Evolutionary conservation across 2,797 vertebrate species (phyloP).

Genomic region (Antrozous pallidus): DNA sequence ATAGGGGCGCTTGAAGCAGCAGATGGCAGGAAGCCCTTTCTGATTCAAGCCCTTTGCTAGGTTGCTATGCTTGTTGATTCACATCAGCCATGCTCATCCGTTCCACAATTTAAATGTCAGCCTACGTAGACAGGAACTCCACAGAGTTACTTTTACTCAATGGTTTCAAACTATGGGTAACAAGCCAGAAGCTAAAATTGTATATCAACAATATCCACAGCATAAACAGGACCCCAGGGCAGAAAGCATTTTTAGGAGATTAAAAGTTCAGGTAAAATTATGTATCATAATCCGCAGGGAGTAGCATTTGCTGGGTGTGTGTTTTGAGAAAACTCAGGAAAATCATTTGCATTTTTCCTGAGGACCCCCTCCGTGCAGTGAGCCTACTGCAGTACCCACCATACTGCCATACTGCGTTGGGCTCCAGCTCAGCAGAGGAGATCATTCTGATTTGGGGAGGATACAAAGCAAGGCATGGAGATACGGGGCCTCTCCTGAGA

Average conservation of each 20-base stretch:
- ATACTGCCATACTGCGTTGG: background rate
- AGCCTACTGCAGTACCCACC: background rate
- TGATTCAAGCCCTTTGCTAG: background rate
- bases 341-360: background rate
- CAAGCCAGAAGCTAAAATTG: background rate
- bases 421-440: background rate
- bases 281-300: background rate
- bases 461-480: background rate
- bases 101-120: slow-evolving; percentile 17
- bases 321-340: background rate
- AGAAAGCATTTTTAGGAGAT: background rate
- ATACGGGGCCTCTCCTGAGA: background rate
- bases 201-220: background rate
- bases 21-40: background rate
- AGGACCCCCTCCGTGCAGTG: background rate
- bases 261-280: background rate
- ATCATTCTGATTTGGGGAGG: background rate
- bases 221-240: background rate
- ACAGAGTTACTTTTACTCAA: background rate
- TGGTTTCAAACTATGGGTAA: background rate
- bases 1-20: background rate
- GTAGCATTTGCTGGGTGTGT: background rate
- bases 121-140: background rate
- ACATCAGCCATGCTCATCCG: background rate
- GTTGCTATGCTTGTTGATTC: background rate